Evolutionary conservation across 2,888 invertebrate species (phyloP).

Genomic region (Gnatocerus cornutus): DNA sequence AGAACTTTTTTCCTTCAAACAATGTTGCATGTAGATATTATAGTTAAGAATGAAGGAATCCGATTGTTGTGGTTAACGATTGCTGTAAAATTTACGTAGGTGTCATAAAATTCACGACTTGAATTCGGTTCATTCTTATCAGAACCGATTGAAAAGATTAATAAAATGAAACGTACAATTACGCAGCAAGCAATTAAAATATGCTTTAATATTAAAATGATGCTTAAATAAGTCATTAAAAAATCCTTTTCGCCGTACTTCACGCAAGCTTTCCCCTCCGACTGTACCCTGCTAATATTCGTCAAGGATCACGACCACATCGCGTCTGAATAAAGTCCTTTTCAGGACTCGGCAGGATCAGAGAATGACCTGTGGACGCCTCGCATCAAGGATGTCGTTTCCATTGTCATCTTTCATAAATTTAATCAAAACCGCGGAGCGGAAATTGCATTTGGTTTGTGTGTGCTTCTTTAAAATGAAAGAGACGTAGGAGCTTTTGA

Average conservation of each 20-base stretch:
- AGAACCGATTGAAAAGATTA: neutral
- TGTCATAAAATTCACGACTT: neutral
- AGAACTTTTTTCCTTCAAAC: neutral
- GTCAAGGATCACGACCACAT: slow-evolving; percentile 33
- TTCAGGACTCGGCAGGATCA: slow-evolving; percentile 55
- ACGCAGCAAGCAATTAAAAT: neutral
- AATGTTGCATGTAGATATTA: slow-evolving; percentile 3
- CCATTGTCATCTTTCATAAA: slow-evolving; percentile 62
- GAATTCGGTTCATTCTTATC: neutral
- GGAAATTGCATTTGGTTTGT: slow-evolving; percentile 59
- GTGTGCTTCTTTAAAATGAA: slow-evolving; percentile 44
- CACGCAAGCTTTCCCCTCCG: slow-evolving; percentile 16
- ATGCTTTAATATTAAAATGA: neutral
- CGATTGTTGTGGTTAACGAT: neutral
- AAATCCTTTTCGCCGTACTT: neutral
- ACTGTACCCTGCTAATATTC: slow-evolving; percentile 46
- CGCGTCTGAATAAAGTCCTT: slow-evolving; percentile 55
- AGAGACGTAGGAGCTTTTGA: slow-evolving; percentile 36
- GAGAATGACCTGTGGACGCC: slow-evolving; percentile 54
- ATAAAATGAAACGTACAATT: neutral
- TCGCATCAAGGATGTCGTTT: slow-evolving; percentile 58
- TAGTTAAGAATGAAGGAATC: neutral
- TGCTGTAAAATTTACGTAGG: neutral
- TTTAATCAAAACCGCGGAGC: slow-evolving; percentile 59
- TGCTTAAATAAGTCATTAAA: too few relatives aligned